Percentiles rank a stretch among this genome's conserved stretches.
Evolutionary conservation across 2,888 invertebrate genomes (phyloP).

Genomic region (Scaptomyza caliginosa): DNA sequence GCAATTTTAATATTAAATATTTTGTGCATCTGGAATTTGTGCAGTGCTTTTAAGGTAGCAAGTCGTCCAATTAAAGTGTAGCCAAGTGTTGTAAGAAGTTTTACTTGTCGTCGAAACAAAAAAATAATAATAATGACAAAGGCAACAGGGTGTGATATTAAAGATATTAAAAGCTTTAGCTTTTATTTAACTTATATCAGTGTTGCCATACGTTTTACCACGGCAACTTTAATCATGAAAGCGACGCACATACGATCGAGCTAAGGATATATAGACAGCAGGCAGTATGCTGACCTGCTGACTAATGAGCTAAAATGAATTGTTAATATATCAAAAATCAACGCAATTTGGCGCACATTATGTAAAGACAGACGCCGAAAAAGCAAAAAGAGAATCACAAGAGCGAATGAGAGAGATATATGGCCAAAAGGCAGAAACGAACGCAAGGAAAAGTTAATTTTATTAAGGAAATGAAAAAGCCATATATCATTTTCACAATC

Average conservation of each 20-base stretch:
- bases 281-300: conserved; percentile 65
- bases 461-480: conserved; percentile 79
- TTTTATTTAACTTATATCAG: background rate
- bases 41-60: conserved; percentile 5
- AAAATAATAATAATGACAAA: background rate
- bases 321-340: conserved; percentile 77
- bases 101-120: background rate
- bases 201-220: background rate
- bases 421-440: conserved; percentile 20
- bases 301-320: conserved; percentile 77
- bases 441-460: conserved; percentile 71
- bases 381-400: background rate
- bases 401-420: background rate
- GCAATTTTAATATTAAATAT: conserved; percentile 49
- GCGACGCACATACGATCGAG: conserved; percentile 30
- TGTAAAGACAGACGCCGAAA: conserved; percentile 51
- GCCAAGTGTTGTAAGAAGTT: background rate
- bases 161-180: background rate
- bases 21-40: conserved; percentile 39
- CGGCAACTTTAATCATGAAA: conserved; percentile 40
- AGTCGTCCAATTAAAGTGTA: conserved; percentile 15
- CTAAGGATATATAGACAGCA: conserved; percentile 67
- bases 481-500: conserved; percentile 77
- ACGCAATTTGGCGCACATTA: conserved; percentile 74
- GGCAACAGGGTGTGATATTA: background rate